Evolutionary conservation across 2,797 vertebrate genomes (phyloP), one percentile per base, ranked within the genome.

Genomic region (Neosalanx taihuensis): DNA sequence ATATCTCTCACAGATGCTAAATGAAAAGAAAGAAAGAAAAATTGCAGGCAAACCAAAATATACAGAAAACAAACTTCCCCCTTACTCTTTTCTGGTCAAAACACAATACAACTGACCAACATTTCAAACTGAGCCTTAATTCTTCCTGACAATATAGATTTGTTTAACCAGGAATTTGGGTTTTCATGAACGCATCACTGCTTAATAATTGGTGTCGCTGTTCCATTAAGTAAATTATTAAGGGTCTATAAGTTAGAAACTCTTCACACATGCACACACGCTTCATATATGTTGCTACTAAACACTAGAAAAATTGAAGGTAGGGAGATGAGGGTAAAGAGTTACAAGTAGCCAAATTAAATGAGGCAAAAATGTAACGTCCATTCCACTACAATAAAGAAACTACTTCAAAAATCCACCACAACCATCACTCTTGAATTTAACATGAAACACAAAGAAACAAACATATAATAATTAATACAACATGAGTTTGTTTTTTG

Each of bases 311-410:
- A 1, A 56, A n/a, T n/a, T n/a, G 10, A 56, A n/a, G 18, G 35
- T 76, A 6, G 49, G n/a, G 26, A 5, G 62, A 64, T 4, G n/a
- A 26, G 23, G 23, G 41, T 3, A 67, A 77, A 76, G 51, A 73
- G 63, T 20, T 75, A 76, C 46, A 57, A 71, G 3, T n/a, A 5
- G 63, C 41, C 75, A 31, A 85, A 77, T 76, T 51, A 68, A 70
- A 72, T 79, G 49, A 79, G 60, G 68, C 33, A 74, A 81, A 68
- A 51, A 69, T 69, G 71, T 71, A 76, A 79, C 53, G 20, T 68
- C 60, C 18, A 60, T 18, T 66, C 35, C 75, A 88, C 72, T 84
- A 65, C 68, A 86, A 85, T 83, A 72, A 77, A 79, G 59, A 70
- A n/a, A 71, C 51, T 67, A 72, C 74, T 68, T 77, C 70, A 75